Percentiles rank a stretch among this genome's conserved stretches.
Conservation (phyloP, 2,113 vertebrate genomes). For the Poeciliopsis prolifica region DNA sequence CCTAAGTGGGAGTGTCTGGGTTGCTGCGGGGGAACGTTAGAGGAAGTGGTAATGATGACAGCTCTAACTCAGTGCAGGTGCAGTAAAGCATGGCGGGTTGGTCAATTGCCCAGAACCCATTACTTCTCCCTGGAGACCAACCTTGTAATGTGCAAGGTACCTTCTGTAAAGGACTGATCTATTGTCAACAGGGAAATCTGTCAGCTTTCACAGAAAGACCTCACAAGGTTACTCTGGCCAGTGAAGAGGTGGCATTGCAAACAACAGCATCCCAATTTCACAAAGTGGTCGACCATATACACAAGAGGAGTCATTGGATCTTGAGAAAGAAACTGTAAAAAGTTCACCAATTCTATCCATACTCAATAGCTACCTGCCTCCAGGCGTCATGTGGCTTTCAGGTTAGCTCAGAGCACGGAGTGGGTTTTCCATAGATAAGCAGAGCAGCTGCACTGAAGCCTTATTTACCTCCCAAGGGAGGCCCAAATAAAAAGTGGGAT, state of each 20-base stretch:
- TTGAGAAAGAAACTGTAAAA: too few species aligned
- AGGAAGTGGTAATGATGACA: slow-evolving; percentile 84
- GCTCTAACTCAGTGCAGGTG: slow-evolving; percentile 81
- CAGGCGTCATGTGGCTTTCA: not conserved
- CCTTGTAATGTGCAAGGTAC: slow-evolving; percentile 81
- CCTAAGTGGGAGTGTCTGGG: slow-evolving; percentile 71
- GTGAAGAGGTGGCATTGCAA: slow-evolving; percentile 41
- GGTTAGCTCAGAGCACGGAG: not conserved
- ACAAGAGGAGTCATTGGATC: not conserved
- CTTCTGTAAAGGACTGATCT: slow-evolving; percentile 78
- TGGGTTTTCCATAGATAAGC: not conserved
- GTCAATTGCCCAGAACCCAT: slow-evolving; percentile 84
- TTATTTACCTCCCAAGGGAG: not conserved
- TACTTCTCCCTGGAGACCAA: slow-evolving; percentile 79
- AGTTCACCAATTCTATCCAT: not conserved
- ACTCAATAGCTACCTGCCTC: not conserved
- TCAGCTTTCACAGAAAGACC: slow-evolving; percentile 72
- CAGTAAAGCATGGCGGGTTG: slow-evolving; percentile 81
- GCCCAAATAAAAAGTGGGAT: not conserved
- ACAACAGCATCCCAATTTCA: not conserved
- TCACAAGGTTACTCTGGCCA: slow-evolving; percentile 73
- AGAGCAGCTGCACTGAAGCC: not conserved
- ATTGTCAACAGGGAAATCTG: slow-evolving; percentile 79
- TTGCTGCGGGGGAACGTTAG: slow-evolving; percentile 76
- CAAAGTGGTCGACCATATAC: not conserved